phyloP scores from a whole-genome alignment of 2,113 vertebrate species.

The Baryphthengus martii region DNA sequence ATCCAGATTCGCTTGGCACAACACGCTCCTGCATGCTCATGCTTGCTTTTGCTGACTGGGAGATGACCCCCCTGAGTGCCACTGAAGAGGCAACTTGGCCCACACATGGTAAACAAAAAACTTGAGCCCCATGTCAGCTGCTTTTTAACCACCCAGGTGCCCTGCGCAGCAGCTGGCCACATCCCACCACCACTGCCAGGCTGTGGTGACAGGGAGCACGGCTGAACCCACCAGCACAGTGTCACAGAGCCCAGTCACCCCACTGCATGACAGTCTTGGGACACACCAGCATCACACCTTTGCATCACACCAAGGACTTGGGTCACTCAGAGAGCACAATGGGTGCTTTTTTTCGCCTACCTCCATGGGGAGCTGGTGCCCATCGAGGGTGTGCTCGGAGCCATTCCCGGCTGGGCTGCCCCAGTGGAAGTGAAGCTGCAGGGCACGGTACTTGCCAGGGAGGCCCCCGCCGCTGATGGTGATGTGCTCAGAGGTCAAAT shows the following conservation, averaged over 20 bases:
- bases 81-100: rapidly evolving
- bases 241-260: rapidly evolving
- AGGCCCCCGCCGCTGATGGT: conserved; percentile 76
- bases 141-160: neutral
- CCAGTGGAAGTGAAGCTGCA: conserved; percentile 90
- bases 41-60: neutral
- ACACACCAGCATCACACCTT: neutral
- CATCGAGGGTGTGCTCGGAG: conserved; percentile 82
- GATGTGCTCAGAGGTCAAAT: conserved; percentile 52
- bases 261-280: neutral
- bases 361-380: conserved; percentile 82
- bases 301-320: neutral
- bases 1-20: neutral
- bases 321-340: rapidly evolving
- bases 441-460: conserved; percentile 65
- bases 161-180: neutral
- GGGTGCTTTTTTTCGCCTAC: conserved; percentile 29
- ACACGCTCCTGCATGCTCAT: rapidly evolving
- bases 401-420: conserved; percentile 71
- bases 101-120: rapidly evolving
- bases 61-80: neutral
- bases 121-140: neutral
- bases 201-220: rapidly evolving
- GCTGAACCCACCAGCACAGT: neutral
- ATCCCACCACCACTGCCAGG: neutral